These are phyloP conservation scores for Drosophila dives DNA, from an alignment of 2,888 invertebrate species.

Conservation along the genomic window DNA sequence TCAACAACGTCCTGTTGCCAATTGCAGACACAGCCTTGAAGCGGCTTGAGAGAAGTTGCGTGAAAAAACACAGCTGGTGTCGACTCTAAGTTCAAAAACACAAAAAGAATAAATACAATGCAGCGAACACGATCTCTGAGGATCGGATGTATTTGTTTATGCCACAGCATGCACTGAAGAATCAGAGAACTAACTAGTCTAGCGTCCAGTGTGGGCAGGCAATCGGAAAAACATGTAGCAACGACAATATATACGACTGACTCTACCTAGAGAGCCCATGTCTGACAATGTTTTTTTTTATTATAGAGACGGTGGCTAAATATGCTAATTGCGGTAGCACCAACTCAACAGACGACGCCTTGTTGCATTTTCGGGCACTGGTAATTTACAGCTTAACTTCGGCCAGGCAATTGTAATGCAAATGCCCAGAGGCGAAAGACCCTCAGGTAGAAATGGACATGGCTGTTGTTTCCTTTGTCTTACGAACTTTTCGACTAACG, in stretches of 20 bases:
- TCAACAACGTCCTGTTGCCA: conserved; percentile 19
- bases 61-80: conserved; percentile 70
- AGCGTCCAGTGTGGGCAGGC: conserved; percentile 45
- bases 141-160: conserved; percentile 66
- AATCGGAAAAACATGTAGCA: conserved; percentile 48
- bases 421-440: conserved; percentile 42
- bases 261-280: conserved; percentile 40
- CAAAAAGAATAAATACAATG: conserved; percentile 44
- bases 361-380: conserved; percentile 37
- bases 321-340: conserved; percentile 72
- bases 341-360: conserved; percentile 27
- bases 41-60: conserved; percentile 25
- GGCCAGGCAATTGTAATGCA: conserved; percentile 62
- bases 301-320: conserved; percentile 59
- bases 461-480: conserved; percentile 36
- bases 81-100: conserved; percentile 10
- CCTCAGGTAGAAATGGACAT: conserved; percentile 43
- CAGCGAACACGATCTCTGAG: conserved; percentile 50
- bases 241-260: conserved; percentile 62
- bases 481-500: conserved; percentile 9
- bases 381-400: conserved; percentile 68
- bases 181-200: conserved; percentile 16
- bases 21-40: conserved; percentile 50
- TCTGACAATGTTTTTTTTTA: conserved; percentile 28
- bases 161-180: conserved; percentile 61